Evolutionary conservation across 2,113 vertebrate species (phyloP).

Genomic region (Neodon shergylaensis): DNA sequence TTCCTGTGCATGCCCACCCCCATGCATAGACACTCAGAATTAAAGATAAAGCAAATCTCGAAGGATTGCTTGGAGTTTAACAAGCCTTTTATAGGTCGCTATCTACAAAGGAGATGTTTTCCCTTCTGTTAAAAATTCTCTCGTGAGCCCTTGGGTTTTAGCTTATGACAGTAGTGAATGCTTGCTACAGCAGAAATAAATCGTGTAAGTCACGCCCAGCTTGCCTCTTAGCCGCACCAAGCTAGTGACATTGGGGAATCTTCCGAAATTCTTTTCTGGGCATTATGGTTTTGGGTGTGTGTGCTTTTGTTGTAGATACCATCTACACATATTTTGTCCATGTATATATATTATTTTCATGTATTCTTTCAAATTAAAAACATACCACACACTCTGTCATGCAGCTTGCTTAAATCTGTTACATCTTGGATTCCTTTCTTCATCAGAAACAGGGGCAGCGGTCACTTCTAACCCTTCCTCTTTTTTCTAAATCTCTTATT

Average conservation of each 20-base stretch:
- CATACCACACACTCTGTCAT: not conserved
- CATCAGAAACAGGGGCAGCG: not conserved
- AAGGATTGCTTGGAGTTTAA: not conserved
- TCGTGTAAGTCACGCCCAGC: not conserved
- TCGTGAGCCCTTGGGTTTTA: not conserved
- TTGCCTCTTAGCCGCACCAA: not conserved
- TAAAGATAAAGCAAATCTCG: not conserved
- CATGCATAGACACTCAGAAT: not conserved
- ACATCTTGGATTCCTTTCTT: not conserved
- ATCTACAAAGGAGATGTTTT: not conserved
- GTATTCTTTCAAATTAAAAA: constrained; percentile 4
- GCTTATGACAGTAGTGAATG: not conserved
- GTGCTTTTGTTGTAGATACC: not conserved
- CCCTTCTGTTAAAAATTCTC: not conserved
- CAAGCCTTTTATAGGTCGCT: not conserved
- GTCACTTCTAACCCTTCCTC: not conserved
- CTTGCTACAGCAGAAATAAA: not conserved
- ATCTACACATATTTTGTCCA: not conserved
- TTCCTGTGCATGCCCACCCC: not conserved
- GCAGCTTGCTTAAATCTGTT: not conserved
- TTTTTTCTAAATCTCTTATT: not conserved
- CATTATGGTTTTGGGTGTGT: not conserved
- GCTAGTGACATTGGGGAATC: not conserved
- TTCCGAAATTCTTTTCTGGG: not conserved
- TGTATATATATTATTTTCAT: not conserved